Percentiles rank a stretch among this genome's conserved stretches.
These are phyloP conservation scores for Cryptocephalus moraei DNA, from an alignment of 2,888 invertebrate species.

Conservation along the genomic window DNA sequence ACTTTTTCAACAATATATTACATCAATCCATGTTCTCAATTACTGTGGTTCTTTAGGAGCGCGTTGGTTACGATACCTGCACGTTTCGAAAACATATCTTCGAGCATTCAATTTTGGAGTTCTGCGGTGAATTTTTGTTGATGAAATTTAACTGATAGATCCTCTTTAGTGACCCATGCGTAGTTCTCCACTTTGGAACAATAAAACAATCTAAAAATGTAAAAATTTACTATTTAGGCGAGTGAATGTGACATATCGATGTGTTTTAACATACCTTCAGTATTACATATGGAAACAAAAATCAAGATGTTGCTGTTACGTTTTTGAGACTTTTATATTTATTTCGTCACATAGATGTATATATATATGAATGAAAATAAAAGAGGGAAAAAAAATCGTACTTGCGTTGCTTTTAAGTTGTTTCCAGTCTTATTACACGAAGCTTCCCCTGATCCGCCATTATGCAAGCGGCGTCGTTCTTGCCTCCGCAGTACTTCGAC, in stretches of 20 bases:
- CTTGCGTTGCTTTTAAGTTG: slow-evolving; percentile 19
- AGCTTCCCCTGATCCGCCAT: slow-evolving; percentile 55
- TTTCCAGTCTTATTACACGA: slow-evolving; percentile 51
- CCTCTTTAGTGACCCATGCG: too few species aligned
- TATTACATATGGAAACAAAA: neutral
- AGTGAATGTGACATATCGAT: neutral
- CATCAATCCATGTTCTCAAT: too few species aligned
- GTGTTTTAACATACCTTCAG: neutral
- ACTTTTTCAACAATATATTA: too few species aligned
- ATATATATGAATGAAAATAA: slow-evolving; percentile 8
- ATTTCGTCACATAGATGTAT: neutral
- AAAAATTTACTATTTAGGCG: neutral
- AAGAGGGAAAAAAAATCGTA: slow-evolving; percentile 2
- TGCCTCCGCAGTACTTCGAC: slow-evolving; percentile 61
- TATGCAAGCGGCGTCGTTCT: slow-evolving; percentile 62
- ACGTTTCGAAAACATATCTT: too few species aligned
- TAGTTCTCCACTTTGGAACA: too few species aligned
- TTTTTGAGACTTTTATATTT: neutral
- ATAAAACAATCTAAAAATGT: too few species aligned
- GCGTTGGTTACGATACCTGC: too few species aligned
- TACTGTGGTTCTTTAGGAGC: too few species aligned
- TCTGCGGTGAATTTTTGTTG: too few species aligned
- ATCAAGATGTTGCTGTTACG: neutral
- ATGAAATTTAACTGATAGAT: too few species aligned
- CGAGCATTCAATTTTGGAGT: too few species aligned